These are phyloP conservation scores for Menura novaehollandiae DNA, from an alignment of 2,113 vertebrate genomes.

Conservation along the genomic window DNA sequence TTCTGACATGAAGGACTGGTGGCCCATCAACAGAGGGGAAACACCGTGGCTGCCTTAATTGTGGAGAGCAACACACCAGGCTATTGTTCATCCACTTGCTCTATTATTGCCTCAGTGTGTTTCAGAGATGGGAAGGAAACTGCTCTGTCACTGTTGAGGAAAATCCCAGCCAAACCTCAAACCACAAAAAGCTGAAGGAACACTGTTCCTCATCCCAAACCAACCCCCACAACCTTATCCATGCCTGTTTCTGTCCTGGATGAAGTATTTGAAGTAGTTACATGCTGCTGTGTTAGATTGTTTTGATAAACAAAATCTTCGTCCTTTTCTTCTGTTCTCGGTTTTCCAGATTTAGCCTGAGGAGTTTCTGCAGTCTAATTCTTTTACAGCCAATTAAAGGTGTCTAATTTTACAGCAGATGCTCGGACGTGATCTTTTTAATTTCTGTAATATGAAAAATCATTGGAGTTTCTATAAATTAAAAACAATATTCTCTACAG, in stretches of 20 bases:
- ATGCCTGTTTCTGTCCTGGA: background rate
- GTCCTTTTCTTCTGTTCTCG: background rate
- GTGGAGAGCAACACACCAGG: background rate
- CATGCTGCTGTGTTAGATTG: background rate
- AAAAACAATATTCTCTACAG: background rate
- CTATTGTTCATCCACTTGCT: background rate
- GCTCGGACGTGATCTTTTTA: background rate
- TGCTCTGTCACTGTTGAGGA: background rate
- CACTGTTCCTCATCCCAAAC: background rate
- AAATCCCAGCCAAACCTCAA: background rate
- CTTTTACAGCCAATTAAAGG: background rate
- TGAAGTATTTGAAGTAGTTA: background rate
- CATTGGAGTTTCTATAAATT: background rate
- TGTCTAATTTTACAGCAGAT: background rate
- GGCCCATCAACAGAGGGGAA: background rate
- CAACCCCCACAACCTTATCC: background rate
- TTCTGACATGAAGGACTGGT: background rate
- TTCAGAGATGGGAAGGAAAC: background rate
- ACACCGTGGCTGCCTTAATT: background rate
- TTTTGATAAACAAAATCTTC: background rate
- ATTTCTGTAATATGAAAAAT: background rate
- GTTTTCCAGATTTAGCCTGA: background rate
- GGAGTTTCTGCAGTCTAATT: background rate
- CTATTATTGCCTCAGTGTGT: background rate
- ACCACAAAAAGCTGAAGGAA: background rate